These are phyloP conservation scores for Epinotia nisella DNA, from an alignment of 2,888 invertebrate species.

Conservation along the genomic window DNA sequence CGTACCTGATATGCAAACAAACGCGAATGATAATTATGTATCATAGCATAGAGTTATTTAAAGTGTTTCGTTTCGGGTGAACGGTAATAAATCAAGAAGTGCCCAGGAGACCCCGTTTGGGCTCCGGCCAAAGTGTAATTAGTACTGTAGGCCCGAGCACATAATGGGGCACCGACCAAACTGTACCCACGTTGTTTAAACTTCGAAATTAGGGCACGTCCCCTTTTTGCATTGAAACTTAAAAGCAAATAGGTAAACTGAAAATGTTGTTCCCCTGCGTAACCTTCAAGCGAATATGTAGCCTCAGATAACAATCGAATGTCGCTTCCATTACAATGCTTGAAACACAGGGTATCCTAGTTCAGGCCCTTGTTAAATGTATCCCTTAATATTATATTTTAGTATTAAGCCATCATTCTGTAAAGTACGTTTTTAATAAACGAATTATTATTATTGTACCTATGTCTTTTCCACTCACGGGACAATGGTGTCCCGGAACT, in stretches of 20 bases:
- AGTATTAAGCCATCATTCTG: too few species aligned
- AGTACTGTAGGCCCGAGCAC: constrained; percentile 70
- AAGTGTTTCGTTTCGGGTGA: constrained; percentile 72
- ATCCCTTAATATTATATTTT: too few species aligned
- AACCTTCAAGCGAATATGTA: constrained; percentile 25
- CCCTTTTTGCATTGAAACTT: constrained; percentile 46
- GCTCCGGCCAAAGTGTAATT: constrained; percentile 78
- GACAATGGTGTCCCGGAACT: too few species aligned
- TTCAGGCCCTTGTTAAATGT: too few species aligned
- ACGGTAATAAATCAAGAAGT: constrained; percentile 77
- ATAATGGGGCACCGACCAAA: constrained; percentile 67
- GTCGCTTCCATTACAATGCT: constrained; percentile 45
- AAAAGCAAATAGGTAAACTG: constrained; percentile 42
- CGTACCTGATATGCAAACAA: constrained; percentile 42
- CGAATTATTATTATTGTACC: too few species aligned
- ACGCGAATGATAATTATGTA: constrained; percentile 63
- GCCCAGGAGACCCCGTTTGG: constrained; percentile 69
- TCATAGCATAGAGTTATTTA: constrained; percentile 68
- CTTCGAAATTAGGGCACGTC: constrained; percentile 64
- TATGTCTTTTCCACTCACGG: too few species aligned
- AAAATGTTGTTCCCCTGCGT: constrained; percentile 25
- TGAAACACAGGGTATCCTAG: too few species aligned
- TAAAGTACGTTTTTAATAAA: too few species aligned
- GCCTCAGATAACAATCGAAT: constrained; percentile 48
- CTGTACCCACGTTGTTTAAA: constrained; percentile 69